phyloP scores from a whole-genome alignment of 2,888 invertebrate genomes.

The Lycaena phlaeas region DNA sequence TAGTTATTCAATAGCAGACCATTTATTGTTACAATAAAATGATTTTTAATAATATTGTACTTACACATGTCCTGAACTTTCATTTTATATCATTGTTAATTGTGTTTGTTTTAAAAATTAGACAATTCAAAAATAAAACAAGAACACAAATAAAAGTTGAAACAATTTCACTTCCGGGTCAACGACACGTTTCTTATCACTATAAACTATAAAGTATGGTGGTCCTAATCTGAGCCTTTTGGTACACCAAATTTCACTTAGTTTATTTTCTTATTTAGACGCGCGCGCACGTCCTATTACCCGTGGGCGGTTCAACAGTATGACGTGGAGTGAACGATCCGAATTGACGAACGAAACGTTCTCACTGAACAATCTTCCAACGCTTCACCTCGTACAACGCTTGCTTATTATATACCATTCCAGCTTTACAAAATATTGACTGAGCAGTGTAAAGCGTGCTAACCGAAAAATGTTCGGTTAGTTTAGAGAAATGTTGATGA shows the following conservation, averaged over 20 bases:
- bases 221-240: slow-evolving; percentile 35
- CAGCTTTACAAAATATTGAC: slow-evolving; percentile 6
- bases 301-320: slow-evolving; percentile 60
- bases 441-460: slow-evolving; percentile 30
- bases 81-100: slow-evolving; percentile 15
- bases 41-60: slow-evolving; percentile 26
- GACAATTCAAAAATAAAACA: neutral
- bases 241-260: slow-evolving; percentile 40
- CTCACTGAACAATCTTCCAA: slow-evolving; percentile 27
- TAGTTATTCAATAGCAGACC: neutral
- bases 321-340: slow-evolving; percentile 49
- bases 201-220: slow-evolving; percentile 22
- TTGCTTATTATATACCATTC: slow-evolving; percentile 23
- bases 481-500: slow-evolving; percentile 26
- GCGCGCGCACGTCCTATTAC: slow-evolving; percentile 53
- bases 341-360: slow-evolving; percentile 46
- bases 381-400: slow-evolving; percentile 39
- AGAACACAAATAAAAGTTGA: slow-evolving; percentile 9
- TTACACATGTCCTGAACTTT: slow-evolving; percentile 62
- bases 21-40: neutral
- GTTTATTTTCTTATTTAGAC: slow-evolving; percentile 26
- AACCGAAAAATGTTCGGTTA: slow-evolving; percentile 19
- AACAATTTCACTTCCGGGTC: slow-evolving; percentile 22
- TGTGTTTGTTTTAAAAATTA: slow-evolving; percentile 8
- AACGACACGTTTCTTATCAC: slow-evolving; percentile 25